Evolutionary conservation across 2,797 vertebrate genomes (phyloP), one percentile per base, ranked within the genome.

Genomic region (Columba guinea): DNA sequence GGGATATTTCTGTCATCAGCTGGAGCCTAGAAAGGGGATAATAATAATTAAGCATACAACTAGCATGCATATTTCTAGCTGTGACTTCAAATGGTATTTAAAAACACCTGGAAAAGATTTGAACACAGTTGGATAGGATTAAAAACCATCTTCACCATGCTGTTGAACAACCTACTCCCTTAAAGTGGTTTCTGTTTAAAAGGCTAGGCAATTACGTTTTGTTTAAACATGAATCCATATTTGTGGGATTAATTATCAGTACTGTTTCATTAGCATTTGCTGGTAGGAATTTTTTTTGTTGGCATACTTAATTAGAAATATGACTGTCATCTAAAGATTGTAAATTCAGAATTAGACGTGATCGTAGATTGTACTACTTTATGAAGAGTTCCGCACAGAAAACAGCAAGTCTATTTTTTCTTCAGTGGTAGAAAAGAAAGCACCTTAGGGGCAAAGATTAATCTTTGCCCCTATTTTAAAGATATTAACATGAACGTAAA

Each of bases 231-330:
- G 30, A 62, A 52, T 82, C 17, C 13, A 13, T 89, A 12, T 53
- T n/a, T 79, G 39, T 71, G 49, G 44, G 73, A 80, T 89, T 94
- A 87, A 87, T 93, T 87, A 82, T 82, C 51, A 87, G 41, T 89
- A 59, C 77, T 84, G 22, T 91, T 88, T 79, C 49, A 64, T 81
- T 90, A 94, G 28, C n/a, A 79, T 81, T 94, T 90, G 28, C 53
- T 95, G 78, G 48, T 84, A 71, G 34, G 35, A 75, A 15, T 16
- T 53, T 51, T 81, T 93, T 87, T 34, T 14, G 11, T 39, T 94
- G 37, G 4, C 44, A 51, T 65, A 59, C 7, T 69, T 83, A 81
- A 84, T 82, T 93, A 85, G 51, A 94, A 83, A 30, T 60, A 65
- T 85, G n/a, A 30, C 44, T 93, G 48, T 64, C 19, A 53, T 63